These are phyloP conservation scores for Furcula furcula DNA, from an alignment of 2,888 invertebrate species.

Conservation along the genomic window DNA sequence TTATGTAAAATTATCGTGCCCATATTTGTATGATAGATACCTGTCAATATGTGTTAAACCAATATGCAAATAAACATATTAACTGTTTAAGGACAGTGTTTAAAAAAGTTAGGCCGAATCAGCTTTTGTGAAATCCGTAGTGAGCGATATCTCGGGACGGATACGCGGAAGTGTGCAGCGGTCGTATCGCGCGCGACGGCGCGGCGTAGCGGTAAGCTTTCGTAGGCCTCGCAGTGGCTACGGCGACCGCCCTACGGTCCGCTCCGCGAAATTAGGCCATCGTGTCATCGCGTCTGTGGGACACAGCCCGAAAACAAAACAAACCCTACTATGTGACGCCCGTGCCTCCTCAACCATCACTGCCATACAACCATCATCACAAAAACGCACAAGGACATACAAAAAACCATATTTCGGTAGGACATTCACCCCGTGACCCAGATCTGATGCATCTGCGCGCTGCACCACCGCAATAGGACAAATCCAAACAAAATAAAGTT, in stretches of 20 bases:
- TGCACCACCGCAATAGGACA: constrained; percentile 52
- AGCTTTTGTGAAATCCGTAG: too few species aligned
- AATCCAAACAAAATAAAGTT: constrained; percentile 33
- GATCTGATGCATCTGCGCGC: constrained; percentile 63
- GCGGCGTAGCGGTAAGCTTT: constrained; percentile 67
- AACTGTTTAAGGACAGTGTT: too few species aligned
- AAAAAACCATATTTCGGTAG: constrained; percentile 51
- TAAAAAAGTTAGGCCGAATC: too few species aligned
- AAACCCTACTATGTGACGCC: constrained; percentile 41
- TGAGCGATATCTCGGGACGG: constrained; percentile 49
- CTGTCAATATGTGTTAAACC: too few species aligned
- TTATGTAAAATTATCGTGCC: too few species aligned
- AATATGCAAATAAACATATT: too few species aligned
- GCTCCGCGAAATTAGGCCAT: constrained; percentile 59
- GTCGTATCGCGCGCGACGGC: constrained; percentile 42
- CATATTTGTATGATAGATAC: too few species aligned
- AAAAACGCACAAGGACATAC: constrained; percentile 23
- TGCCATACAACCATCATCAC: constrained; percentile 56
- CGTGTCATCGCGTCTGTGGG: constrained; percentile 62
- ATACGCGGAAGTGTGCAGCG: constrained; percentile 59
- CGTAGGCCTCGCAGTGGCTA: constrained; percentile 76
- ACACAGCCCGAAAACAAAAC: constrained; percentile 40
- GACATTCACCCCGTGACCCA: constrained; percentile 70
- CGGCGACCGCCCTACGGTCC: constrained; percentile 54
- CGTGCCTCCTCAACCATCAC: constrained; percentile 32